phyloP scores from a whole-genome alignment of 2,113 vertebrate species.

The Thamnophis sirtalis region DNA sequence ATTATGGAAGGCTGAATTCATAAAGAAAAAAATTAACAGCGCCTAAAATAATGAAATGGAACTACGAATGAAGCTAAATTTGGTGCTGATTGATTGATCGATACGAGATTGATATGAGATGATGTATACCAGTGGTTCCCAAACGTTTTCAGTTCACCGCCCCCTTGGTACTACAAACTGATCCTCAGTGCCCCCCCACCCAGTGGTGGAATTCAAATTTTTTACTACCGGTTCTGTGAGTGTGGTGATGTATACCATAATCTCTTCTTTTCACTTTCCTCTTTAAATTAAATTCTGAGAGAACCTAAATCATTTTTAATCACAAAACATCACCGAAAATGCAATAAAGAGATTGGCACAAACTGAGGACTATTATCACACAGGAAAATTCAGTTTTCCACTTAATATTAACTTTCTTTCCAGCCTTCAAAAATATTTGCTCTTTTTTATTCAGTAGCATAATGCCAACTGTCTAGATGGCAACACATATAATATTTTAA shows the following conservation, averaged over 20 bases:
- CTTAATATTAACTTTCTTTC: constrained; percentile 43
- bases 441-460: constrained; percentile 22
- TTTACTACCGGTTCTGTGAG: no score
- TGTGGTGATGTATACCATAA: constrained; percentile 17
- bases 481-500: background rate
- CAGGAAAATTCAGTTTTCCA: constrained; percentile 35
- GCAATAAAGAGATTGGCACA: constrained; percentile 56
- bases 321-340: constrained; percentile 39
- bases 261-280: constrained; percentile 9
- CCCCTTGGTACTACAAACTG: no score
- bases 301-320: constrained; percentile 42
- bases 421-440: constrained; percentile 39
- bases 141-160: no score
- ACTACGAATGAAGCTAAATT: constrained; percentile 4
- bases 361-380: constrained; percentile 54
- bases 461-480: background rate
- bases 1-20: constrained; percentile 36
- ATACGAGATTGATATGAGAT: no score
- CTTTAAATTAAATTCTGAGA: constrained; percentile 36
- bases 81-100: constrained; percentile 30
- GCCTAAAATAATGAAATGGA: background rate
- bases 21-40: constrained; percentile 30
- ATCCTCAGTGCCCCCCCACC: no score
- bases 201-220: no score
- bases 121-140: no score